These are phyloP conservation scores for Malacoraja senta DNA, from an alignment of 2,797 vertebrate genomes.

Conservation along the genomic window DNA sequence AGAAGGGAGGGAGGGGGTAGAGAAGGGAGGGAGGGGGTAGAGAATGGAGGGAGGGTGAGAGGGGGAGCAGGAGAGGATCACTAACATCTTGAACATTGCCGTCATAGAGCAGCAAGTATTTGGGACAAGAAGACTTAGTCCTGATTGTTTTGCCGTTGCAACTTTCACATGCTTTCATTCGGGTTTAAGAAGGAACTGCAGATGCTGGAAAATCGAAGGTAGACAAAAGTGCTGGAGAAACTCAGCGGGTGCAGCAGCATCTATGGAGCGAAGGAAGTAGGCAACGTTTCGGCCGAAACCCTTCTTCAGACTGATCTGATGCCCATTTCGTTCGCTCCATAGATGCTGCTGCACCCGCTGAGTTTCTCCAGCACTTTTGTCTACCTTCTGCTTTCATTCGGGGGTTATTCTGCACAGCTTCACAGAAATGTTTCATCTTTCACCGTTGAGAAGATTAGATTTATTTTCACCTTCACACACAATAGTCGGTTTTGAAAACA, in stretches of 20 bases:
- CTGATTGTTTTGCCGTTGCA: background rate
- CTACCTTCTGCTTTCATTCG: background rate
- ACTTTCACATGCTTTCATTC: background rate
- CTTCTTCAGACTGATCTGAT: too few relatives aligned
- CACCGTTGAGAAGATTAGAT: background rate
- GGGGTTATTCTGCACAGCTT: background rate
- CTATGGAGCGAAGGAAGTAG: too few relatives aligned
- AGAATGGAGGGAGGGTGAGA: too few relatives aligned
- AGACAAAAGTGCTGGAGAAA: too few relatives aligned
- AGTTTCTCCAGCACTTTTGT: too few relatives aligned
- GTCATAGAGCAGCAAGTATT: background rate
- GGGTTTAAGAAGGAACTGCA: too few relatives aligned
- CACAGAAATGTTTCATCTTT: background rate
- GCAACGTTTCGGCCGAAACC: too few relatives aligned
- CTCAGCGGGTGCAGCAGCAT: too few relatives aligned
- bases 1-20: background rate
- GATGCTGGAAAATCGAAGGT: too few relatives aligned
- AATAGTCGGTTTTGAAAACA: background rate
- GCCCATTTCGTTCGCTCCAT: too few relatives aligned
- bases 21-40: background rate
- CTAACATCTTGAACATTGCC: background rate
- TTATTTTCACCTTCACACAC: background rate
- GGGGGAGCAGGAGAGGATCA: background rate
- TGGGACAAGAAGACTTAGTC: background rate
- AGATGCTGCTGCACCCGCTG: too few relatives aligned